phyloP scores from a whole-genome alignment of 2,888 invertebrate genomes.

The Conistra vaccinii region DNA sequence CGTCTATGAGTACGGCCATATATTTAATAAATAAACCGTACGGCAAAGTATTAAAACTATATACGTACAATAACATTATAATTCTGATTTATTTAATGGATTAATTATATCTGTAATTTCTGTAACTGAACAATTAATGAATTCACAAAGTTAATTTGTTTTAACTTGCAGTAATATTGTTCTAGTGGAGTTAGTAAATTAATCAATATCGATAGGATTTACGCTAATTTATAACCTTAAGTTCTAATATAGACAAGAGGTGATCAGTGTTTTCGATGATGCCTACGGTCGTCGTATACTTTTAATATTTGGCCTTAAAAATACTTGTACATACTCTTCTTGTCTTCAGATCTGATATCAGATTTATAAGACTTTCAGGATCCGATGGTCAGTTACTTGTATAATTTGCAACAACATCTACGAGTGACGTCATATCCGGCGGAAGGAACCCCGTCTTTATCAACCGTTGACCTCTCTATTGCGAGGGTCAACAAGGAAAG shows the following conservation, averaged over 20 bases:
- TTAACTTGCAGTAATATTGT: background rate
- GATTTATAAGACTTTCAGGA: too few species aligned
- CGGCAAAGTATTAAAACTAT: background rate
- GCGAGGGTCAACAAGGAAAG: slow-evolving; percentile 48
- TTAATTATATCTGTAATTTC: background rate
- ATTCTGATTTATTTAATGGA: background rate
- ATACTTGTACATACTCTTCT: too few species aligned
- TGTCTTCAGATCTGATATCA: too few species aligned
- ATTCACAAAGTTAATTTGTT: background rate
- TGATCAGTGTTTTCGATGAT: background rate
- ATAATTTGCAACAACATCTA: slow-evolving; percentile 17
- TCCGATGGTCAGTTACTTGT: background rate
- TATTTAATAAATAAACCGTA: too few species aligned
- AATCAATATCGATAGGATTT: background rate
- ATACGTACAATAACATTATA: background rate
- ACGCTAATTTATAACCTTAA: too few species aligned
- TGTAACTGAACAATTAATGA: background rate
- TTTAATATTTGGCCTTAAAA: too few species aligned
- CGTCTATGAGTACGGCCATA: background rate
- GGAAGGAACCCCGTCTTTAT: slow-evolving; percentile 33
- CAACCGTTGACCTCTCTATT: slow-evolving; percentile 45
- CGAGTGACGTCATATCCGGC: slow-evolving; percentile 21
- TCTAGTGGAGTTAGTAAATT: background rate
- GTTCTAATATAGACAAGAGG: background rate
- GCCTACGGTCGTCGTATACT: background rate